phyloP scores from a whole-genome alignment of 2,888 invertebrate species.

The Epistrophella euchroma region DNA sequence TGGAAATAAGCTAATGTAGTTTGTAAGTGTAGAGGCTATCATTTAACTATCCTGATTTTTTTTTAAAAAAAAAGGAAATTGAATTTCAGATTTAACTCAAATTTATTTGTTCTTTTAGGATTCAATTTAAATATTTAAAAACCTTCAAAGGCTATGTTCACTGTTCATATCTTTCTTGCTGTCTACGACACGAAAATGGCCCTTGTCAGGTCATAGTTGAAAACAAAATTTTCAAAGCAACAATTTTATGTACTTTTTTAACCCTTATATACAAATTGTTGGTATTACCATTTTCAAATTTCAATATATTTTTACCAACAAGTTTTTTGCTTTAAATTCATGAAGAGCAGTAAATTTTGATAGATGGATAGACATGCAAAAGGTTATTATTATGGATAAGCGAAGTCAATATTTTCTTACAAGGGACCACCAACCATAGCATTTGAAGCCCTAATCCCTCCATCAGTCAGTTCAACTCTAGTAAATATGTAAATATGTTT shows the following conservation, averaged over 20 bases:
- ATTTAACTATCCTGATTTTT: neutral
- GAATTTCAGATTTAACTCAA: neutral
- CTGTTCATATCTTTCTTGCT: neutral
- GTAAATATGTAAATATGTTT: neutral
- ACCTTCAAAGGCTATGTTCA: neutral
- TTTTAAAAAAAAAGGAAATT: neutral
- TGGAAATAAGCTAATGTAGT: neutral
- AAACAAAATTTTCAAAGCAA: neutral
- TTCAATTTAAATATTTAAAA: constrained; percentile 2
- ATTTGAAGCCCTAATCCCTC: neutral
- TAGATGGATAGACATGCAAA: neutral
- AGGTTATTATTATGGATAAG: neutral
- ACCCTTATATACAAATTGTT: neutral
- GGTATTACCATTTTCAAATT: neutral
- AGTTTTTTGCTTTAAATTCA: no score
- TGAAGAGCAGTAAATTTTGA: no score
- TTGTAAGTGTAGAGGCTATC: neutral
- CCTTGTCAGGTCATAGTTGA: neutral
- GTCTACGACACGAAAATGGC: neutral
- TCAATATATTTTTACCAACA: neutral
- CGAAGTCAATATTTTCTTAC: neutral
- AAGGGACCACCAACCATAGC: neutral
- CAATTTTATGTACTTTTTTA: neutral
- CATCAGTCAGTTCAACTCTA: neutral
- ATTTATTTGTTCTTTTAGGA: neutral